Percentiles rank a stretch among this genome's conserved stretches.
These are phyloP conservation scores for Pandemis heparana DNA, from an alignment of 2,888 invertebrate species.

Conservation along the genomic window DNA sequence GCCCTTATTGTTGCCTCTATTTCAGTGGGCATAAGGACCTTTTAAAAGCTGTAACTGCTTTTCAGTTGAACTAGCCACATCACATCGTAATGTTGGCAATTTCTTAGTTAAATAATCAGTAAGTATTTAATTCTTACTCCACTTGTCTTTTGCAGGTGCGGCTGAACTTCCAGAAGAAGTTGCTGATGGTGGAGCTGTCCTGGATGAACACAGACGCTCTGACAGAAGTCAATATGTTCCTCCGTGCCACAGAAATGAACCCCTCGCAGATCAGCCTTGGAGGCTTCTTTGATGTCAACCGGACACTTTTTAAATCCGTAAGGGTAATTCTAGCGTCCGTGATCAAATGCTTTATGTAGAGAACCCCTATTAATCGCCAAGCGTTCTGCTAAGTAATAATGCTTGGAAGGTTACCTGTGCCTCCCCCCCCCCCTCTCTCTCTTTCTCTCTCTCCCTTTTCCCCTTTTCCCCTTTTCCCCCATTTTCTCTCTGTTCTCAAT, in stretches of 20 bases:
- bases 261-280: constrained; percentile 90
- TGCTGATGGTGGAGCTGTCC: constrained; percentile 89
- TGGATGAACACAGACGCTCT: constrained; percentile 92
- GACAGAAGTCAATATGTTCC: constrained; percentile 91
- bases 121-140: neutral
- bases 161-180: constrained; percentile 90
- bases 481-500: neutral
- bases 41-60: neutral
- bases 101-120: neutral
- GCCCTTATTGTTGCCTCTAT: neutral
- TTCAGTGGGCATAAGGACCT: neutral
- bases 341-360: too few species aligned
- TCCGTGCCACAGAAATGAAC: constrained; percentile 91
- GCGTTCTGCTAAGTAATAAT: too few species aligned
- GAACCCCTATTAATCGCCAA: too few species aligned
- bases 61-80: too few species aligned
- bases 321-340: constrained; percentile 47
- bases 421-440: too few species aligned
- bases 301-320: constrained; percentile 90
- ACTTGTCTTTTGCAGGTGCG: constrained; percentile 76
- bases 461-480: too few species aligned
- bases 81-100: neutral
- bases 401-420: too few species aligned
- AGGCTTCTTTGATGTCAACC: constrained; percentile 90
- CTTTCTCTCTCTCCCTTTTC: too few species aligned